Evolutionary conservation across 1,140 invertebrate genomes (phyloP).

Genomic region (Linepithema humile): DNA sequence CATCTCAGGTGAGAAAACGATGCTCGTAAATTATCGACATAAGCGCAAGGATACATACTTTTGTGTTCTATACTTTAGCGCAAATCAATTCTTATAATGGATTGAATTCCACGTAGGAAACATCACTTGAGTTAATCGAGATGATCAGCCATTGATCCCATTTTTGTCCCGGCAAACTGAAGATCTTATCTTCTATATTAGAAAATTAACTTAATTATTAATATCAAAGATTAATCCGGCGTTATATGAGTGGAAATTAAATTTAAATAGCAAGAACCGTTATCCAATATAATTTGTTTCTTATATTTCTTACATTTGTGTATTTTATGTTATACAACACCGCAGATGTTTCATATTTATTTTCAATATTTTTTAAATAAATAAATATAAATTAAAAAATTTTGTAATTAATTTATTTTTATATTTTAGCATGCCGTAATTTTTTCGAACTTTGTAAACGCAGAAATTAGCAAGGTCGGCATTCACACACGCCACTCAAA

Average conservation of each 20-base stretch:
- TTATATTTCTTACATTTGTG: not conserved
- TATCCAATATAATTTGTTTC: not conserved
- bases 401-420: too few relatives aligned
- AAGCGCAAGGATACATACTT: not conserved
- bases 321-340: too few relatives aligned
- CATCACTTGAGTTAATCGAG: not conserved
- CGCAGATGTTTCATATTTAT: too few relatives aligned
- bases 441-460: too few relatives aligned
- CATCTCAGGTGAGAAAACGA: not conserved
- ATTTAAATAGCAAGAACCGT: not conserved
- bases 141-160: not conserved
- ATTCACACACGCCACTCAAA: not conserved
- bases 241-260: not conserved
- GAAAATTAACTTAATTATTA: not conserved
- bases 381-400: too few relatives aligned
- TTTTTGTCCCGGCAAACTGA: not conserved
- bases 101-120: not conserved
- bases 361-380: too few relatives aligned
- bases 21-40: constrained; percentile 24
- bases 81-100: not conserved
- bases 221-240: not conserved
- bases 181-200: not conserved
- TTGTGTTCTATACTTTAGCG: not conserved
- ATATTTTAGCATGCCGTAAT: too few relatives aligned
- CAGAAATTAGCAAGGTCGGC: too few relatives aligned